phyloP scores from a whole-genome alignment of 2,113 vertebrate species.

The Epinephelus lanceolatus region DNA sequence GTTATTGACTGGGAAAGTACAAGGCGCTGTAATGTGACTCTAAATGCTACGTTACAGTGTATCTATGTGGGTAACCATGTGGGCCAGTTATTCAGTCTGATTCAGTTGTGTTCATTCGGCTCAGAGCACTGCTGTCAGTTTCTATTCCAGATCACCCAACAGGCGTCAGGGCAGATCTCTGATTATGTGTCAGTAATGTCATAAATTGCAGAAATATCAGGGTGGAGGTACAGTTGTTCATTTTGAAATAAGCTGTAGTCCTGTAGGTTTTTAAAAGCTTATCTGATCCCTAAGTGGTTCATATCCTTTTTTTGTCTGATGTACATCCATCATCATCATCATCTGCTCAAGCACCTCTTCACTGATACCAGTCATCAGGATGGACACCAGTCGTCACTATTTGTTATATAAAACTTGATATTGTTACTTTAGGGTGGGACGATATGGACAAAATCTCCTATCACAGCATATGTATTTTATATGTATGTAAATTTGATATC shows the following conservation, averaged over 20 bases:
- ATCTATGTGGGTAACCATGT: slow-evolving; percentile 51
- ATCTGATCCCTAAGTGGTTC: background rate
- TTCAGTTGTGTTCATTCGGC: slow-evolving; percentile 40
- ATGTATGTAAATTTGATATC: no score
- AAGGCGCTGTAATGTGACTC: slow-evolving; percentile 71
- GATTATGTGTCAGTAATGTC: slow-evolving; percentile 25
- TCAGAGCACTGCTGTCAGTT: slow-evolving; percentile 32
- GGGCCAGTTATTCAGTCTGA: slow-evolving; percentile 36
- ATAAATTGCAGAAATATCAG: slow-evolving; percentile 34
- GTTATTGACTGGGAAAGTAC: slow-evolving; percentile 74
- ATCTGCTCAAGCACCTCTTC: background rate
- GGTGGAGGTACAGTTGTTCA: background rate
- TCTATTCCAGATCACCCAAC: slow-evolving; percentile 22
- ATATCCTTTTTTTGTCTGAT: background rate
- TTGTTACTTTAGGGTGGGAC: no score
- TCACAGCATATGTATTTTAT: no score
- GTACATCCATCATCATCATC: background rate
- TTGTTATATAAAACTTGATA: background rate
- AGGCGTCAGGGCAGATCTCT: slow-evolving; percentile 13
- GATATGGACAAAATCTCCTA: no score
- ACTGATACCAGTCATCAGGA: background rate
- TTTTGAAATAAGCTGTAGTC: background rate
- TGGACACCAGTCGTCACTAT: background rate
- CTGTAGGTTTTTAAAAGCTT: background rate
- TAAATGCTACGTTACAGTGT: slow-evolving; percentile 58